Evolutionary conservation across 1,140 invertebrate species (phyloP), one percentile per base, ranked within the genome.

Genomic region (Trichonephila clavipes): DNA sequence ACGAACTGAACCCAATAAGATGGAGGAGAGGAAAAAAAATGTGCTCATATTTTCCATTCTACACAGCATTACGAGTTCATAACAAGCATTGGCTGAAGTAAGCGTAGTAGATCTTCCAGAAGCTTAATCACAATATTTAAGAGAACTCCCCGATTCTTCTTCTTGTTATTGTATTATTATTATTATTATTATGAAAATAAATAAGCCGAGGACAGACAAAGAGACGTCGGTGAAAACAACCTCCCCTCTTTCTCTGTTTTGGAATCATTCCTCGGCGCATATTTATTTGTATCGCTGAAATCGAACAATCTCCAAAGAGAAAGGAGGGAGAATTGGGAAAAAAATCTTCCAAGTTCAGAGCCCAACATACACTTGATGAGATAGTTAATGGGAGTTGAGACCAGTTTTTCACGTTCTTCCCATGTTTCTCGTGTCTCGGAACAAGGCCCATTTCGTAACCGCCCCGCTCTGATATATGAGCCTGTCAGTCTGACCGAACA

Each of bases 351-450:
- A 77, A 18, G 6, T 16, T 34, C 12, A 85, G 58, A 85, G 24
- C n/a, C 21, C 21, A 85, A 21, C 51, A 58, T 21, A 59, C 82
- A 58, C 44, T 85, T 85, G 24, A 85, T 87, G 61, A 87, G 28
- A 87, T 64, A 87, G 85, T 72, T 72, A 89, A 89, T 89, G 87
- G 64, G 59, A 89, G 44, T 89, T 34, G 87, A 69, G 87, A 89
- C 87, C 87, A 89, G 87, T 89, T 89, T 89, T 69, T 51, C 66
- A 44, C 51, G 58, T 62, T 87, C 51, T 77, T 77, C 72, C 72
- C 72, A 77, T 77, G 72, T 77, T 77, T 77, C 28, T 40, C 72
- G 72, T 69, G 66, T 69, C 51, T 51, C 10, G 10, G 51, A 21
- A 21, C 16, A 64, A 16, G 72, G 72, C 12, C 51, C 44, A 28